Evolutionary conservation across 2,888 invertebrate species (phyloP), one percentile per base, ranked within the genome.

Genomic region (Rosalia funebris): DNA sequence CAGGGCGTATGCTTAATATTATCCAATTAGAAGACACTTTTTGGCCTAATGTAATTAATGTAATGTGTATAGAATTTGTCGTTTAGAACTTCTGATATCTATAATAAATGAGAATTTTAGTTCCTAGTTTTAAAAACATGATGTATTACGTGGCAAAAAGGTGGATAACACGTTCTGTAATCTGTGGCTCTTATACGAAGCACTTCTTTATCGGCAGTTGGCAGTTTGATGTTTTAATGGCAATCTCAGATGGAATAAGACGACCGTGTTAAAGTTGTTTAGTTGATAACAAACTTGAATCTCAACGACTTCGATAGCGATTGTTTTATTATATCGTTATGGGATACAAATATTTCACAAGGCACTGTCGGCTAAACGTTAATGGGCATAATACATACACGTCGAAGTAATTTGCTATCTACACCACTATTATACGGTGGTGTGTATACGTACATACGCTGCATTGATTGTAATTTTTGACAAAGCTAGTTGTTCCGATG

Each of bases 231-330:
- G 32, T 7, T 46, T 45, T 19, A 45, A 65, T 63, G 62, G 60
- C 62, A 48, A 16, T 59, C 60, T 52, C 31, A 56, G 62, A 62
- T 55, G 64, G 64, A 34, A n/a, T 34, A 42, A 57, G 59, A 64
- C 58, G 57, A 59, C 56, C 57, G 45, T 58, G 57, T 64, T 61
- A 37, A 61, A 55, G 57, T 55, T 58, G 60, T 64, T 58, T 12
- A 25, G 15, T 11, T 45, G 63, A 64, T 64, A 64, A 64, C 53
- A 55, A 45, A 57, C 60, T 54, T 53, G 63, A 63, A 41, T 55
- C 57, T 55, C 50, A 58, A 58, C 54, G 60, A 58, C 58, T 61
- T 53, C 48, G 60, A 60, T 59, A 50, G 53, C 53, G 56, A 63
- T 63, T 55, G 58, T 59, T 52, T 53, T 57, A 56, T 60, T 60